A percentile compares a stretch with the other conserved stretches of the same genome.
phyloP scores from a whole-genome alignment of 2,113 vertebrate species.

The Antechinus stuartii region DNA sequence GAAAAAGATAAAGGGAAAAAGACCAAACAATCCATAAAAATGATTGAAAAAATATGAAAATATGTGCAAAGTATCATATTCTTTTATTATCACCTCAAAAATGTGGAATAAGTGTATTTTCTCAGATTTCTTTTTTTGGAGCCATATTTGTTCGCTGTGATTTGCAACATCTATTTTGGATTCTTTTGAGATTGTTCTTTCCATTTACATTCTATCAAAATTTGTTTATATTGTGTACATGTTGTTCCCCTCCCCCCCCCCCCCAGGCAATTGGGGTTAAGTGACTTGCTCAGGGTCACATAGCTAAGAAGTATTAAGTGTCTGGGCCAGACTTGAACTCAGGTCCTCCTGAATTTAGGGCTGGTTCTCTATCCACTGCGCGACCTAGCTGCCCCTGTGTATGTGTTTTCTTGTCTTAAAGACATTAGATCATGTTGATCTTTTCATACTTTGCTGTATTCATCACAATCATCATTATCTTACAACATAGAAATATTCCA shows the following conservation, averaged over 20 bases:
- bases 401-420: neutral
- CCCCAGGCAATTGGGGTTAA: too few species aligned
- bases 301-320: too few species aligned
- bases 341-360: too few species aligned
- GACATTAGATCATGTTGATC: neutral
- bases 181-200: neutral
- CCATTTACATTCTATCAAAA: neutral
- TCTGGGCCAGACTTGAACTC: too few species aligned
- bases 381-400: neutral
- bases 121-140: neutral
- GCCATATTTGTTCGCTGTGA: neutral
- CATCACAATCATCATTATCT: neutral
- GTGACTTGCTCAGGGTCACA: too few species aligned
- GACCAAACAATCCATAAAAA: neutral
- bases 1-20: neutral
- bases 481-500: neutral
- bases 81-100: neutral
- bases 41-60: neutral
- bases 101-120: neutral
- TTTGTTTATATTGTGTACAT: neutral
- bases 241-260: too few species aligned
- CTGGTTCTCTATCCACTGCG: too few species aligned
- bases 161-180: neutral
- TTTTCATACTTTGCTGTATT: neutral
- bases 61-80: neutral